Base-by-base conservation (phyloP, 2,797 vertebrate genomes). In the Coracias cyanogaster region DNA sequence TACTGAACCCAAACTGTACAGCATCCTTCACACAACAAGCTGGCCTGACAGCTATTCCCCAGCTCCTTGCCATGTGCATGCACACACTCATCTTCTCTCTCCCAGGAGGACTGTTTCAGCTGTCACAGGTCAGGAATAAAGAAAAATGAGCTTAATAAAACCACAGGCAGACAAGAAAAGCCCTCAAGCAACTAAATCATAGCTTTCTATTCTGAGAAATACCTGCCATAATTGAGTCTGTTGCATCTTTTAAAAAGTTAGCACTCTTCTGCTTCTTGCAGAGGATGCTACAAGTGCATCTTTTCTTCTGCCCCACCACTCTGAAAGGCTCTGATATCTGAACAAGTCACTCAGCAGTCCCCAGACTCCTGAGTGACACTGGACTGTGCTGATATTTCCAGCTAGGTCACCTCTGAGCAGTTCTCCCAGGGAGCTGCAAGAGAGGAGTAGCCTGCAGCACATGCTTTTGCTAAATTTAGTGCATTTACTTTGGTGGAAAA, bases 91-190 rank as follows among this genome's bases (percentile, higher is more conserved):
- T 79, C 29, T 26, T 51, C 61, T n/a, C 29, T 60, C 48, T 67
- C 55, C n/a, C 39, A 54, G 21, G 33, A 86, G 43, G 61, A 37
- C 26, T 19, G 7, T 28, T 88, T 65, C 76, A 83, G 45, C 61
- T 60, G 31, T 74, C 61, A 90, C 29, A 65, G 41, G n/a, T 65
- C 52, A 93, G 31, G 29, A 73, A 69, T 46, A 78, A 93, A 95
- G 85, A 86, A 74, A 94, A 82, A 95, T 12, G 8, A 81, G n/a
- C 54, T 81, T 78, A 74, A 70, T 81, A 65, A 88, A 93, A 87
- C 37, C 3, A 25, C 41, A 93, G 13, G 26, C 19, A 60, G 78
- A 74, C 17, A 71, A 74, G 54, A 89, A 78, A 73, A 85, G 51
- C 43, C 51, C 46, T 74, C 45, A 39, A 86, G 51, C 60, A 64